phyloP scores from a whole-genome alignment of 2,797 vertebrate species.

The Orientallactaga sibirica region DNA sequence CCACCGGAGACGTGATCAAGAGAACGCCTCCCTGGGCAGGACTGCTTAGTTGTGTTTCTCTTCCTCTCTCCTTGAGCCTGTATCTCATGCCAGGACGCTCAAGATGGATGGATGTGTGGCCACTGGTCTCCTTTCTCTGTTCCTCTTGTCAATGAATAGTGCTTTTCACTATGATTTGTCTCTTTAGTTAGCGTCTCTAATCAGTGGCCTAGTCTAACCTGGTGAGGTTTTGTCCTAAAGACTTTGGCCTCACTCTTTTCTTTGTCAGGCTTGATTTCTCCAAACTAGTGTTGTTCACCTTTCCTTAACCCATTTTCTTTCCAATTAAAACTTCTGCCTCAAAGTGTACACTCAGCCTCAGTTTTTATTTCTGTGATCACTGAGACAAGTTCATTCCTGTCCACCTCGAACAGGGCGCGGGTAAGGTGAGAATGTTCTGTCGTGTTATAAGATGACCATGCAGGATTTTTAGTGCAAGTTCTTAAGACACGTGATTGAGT shows the following conservation, averaged over 20 bases:
- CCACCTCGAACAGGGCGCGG: neutral
- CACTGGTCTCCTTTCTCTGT: neutral
- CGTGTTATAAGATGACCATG: neutral
- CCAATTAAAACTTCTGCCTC: neutral
- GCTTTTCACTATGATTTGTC: too few species aligned
- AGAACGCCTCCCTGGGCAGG: neutral
- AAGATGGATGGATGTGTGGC: neutral
- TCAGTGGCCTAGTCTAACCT: neutral
- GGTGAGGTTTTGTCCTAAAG: neutral
- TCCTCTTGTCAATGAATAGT: neutral
- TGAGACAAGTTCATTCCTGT: neutral
- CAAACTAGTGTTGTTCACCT: neutral
- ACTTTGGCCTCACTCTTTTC: neutral
- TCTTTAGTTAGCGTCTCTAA: too few species aligned
- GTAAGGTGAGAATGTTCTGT: neutral
- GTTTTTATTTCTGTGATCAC: neutral
- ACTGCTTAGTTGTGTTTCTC: neutral
- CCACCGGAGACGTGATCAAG: neutral
- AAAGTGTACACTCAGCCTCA: neutral
- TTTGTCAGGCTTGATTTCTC: neutral
- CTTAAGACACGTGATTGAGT: neutral
- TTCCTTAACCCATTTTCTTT: neutral
- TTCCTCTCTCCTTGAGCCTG: neutral
- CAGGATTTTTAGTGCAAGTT: neutral
- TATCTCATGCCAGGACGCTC: neutral